Percentiles rank a stretch among this genome's conserved stretches.
Evolutionary conservation across 2,113 vertebrate species (phyloP).

Genomic region (Nesoenas mayeri): DNA sequence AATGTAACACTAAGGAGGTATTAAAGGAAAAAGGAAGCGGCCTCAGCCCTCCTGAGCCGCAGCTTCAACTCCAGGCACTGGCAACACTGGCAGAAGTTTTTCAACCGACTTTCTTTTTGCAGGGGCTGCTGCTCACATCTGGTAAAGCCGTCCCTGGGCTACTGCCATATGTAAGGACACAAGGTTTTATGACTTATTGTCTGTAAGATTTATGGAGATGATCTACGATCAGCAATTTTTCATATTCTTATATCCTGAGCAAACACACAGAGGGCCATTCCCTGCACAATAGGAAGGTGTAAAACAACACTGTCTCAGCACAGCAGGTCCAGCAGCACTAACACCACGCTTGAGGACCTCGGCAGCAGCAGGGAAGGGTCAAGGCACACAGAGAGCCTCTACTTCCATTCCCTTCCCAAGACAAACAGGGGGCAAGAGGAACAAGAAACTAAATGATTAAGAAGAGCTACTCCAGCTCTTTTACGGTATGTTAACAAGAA

Average conservation of each 20-base stretch:
- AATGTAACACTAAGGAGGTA: neutral
- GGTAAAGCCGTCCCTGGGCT: constrained; percentile 62
- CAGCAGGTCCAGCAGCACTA: neutral
- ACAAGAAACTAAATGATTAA: constrained; percentile 62
- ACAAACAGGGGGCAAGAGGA: neutral
- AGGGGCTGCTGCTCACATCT: constrained; percentile 68
- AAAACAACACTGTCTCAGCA: neutral
- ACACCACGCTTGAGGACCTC: neutral
- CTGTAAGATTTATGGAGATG: constrained; percentile 90
- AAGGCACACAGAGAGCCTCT: neutral
- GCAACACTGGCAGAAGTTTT: constrained; percentile 41
- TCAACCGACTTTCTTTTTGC: neutral
- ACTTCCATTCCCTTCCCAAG: neutral
- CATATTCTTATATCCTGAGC: constrained; percentile 69
- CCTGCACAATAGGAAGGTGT: neutral
- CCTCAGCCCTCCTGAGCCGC: neutral
- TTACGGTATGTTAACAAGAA: constrained; percentile 55
- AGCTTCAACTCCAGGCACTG: neutral
- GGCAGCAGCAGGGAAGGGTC: neutral
- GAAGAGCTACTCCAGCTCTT: constrained; percentile 48
- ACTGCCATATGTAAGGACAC: constrained; percentile 82
- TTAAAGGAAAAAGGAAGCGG: neutral
- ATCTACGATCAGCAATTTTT: constrained; percentile 88
- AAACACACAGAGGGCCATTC: constrained; percentile 4
- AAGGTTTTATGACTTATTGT: constrained; percentile 83